These are phyloP conservation scores for Andrena flavipes DNA, from an alignment of 2,888 invertebrate genomes.

Conservation along the genomic window DNA sequence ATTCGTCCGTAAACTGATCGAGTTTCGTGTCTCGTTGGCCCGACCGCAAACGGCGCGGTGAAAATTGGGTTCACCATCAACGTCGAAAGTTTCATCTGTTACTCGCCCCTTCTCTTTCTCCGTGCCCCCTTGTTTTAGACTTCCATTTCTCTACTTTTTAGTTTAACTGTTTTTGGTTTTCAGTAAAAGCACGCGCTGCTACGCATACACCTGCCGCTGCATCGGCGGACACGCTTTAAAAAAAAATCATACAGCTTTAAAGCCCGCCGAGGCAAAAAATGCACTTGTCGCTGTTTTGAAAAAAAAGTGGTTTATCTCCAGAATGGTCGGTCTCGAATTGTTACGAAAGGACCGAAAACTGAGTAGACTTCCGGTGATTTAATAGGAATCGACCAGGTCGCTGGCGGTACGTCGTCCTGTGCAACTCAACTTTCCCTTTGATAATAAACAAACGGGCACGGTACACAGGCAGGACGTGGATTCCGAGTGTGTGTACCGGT, in stretches of 20 bases:
- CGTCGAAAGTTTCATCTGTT: not conserved
- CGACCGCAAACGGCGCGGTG: not conserved
- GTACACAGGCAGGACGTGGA: too few relatives aligned
- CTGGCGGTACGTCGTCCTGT: not conserved
- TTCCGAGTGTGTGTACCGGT: too few relatives aligned
- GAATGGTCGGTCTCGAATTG: not conserved
- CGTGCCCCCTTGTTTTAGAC: not conserved
- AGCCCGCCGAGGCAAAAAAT: too few relatives aligned
- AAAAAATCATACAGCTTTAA: not conserved
- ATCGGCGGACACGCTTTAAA: not conserved
- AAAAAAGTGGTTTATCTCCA: constrained; percentile 15
- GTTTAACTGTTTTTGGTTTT: not conserved
- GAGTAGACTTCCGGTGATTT: constrained; percentile 20
- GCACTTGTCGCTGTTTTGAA: not conserved
- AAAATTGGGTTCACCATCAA: constrained; percentile 4
- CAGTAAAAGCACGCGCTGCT: not conserved
- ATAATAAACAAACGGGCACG: constrained; percentile 26
- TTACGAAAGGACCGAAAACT: not conserved
- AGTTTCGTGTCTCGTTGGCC: not conserved
- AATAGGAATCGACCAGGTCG: constrained; percentile 6
- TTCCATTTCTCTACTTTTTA: not conserved
- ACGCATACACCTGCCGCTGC: not conserved
- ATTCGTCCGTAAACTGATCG: not conserved
- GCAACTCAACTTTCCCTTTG: constrained; percentile 14
- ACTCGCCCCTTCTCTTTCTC: not conserved